These are phyloP conservation scores for Polyodon spathula DNA, from an alignment of 2,113 vertebrate species.

Conservation along the genomic window DNA sequence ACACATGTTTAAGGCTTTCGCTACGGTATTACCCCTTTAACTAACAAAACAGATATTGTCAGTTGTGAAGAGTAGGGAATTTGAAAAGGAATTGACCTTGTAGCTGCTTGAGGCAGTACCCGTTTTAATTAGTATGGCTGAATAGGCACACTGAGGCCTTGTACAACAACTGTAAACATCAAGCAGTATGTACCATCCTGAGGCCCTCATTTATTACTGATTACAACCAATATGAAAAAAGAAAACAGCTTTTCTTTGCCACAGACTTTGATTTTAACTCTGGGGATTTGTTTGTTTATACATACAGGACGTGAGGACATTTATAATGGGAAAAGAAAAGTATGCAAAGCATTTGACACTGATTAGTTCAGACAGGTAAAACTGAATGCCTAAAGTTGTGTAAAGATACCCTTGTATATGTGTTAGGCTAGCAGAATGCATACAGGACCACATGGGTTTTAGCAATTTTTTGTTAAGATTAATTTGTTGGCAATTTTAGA, in stretches of 20 bases:
- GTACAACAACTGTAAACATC: no score
- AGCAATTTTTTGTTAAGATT: not conserved
- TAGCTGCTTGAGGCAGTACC: no score
- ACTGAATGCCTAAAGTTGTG: not conserved
- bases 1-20: no score
- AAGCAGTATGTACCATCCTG: no score
- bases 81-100: no score
- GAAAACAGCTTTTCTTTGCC: not conserved
- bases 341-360: not conserved
- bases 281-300: not conserved
- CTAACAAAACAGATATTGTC: no score
- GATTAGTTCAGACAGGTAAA: conserved; percentile 5
- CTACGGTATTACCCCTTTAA: no score
- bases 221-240: no score
- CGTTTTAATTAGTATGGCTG: no score
- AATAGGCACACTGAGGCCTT: no score
- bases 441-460: not conserved
- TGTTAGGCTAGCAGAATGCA: not conserved
- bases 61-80: no score
- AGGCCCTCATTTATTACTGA: no score
- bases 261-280: not conserved
- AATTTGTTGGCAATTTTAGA: not conserved
- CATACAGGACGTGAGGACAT: not conserved
- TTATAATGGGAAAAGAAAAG: not conserved
- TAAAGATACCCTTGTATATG: not conserved